Evolutionary conservation across 2,888 invertebrate species (phyloP).

Genomic region (Caradrina clavipalpis): DNA sequence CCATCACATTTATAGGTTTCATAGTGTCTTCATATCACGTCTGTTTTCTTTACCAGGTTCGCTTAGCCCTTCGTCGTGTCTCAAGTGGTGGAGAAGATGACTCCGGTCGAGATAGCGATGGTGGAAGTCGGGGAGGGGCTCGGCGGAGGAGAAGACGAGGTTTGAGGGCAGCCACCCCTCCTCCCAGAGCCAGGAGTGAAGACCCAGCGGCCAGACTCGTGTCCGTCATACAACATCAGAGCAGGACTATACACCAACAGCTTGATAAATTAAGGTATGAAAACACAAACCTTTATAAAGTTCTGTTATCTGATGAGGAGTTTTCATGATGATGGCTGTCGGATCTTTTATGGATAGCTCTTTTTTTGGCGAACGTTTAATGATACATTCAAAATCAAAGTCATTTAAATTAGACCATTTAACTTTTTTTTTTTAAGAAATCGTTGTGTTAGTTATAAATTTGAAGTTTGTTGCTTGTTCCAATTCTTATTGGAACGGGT

Average conservation of each 20-base stretch:
- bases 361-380: too few relatives aligned
- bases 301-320: background rate
- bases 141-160: constrained; percentile 78
- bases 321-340: background rate
- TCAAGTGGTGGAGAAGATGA: constrained; percentile 89
- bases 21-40: background rate
- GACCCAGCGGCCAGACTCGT: constrained; percentile 86
- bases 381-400: too few relatives aligned
- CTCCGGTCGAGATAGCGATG: constrained; percentile 88
- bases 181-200: constrained; percentile 79
- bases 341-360: background rate
- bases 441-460: too few relatives aligned
- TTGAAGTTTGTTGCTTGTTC: too few relatives aligned
- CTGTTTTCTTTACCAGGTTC: constrained; percentile 74
- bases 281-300: background rate
- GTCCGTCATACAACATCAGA: constrained; percentile 88
- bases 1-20: background rate
- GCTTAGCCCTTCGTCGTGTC: constrained; percentile 85
- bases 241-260: constrained; percentile 87
- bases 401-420: too few relatives aligned
- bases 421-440: too few relatives aligned
- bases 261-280: constrained; percentile 85
- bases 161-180: constrained; percentile 79
- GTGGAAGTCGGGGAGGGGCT: constrained; percentile 78
- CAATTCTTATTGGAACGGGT: too few relatives aligned